phyloP scores from a whole-genome alignment of 2,113 vertebrate genomes.

The Psophia crepitans region DNA sequence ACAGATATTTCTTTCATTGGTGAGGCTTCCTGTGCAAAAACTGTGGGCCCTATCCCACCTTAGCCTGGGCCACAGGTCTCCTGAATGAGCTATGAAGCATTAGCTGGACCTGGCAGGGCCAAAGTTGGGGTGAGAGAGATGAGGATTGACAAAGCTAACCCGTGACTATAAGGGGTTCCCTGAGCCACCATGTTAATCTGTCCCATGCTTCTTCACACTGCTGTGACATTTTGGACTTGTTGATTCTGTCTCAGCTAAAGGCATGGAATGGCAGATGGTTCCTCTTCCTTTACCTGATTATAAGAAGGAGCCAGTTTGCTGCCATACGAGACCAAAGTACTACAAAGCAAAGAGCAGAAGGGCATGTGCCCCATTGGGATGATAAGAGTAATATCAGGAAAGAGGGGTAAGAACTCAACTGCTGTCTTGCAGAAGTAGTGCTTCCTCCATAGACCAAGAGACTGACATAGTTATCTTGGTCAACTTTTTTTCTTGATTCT shows the following conservation, averaged over 20 bases:
- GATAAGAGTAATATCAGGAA: neutral
- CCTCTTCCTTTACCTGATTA: neutral
- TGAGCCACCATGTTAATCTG: neutral
- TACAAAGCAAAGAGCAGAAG: neutral
- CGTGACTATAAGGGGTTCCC: neutral
- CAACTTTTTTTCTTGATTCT: neutral
- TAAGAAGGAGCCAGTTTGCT: neutral
- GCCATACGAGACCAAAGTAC: neutral
- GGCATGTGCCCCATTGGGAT: neutral
- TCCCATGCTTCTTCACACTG: neutral
- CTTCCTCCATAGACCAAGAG: neutral
- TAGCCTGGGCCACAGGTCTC: neutral
- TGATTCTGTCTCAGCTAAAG: neutral
- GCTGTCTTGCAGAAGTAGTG: neutral
- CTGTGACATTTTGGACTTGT: neutral
- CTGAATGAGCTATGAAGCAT: neutral
- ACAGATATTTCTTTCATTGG: neutral
- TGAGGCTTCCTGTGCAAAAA: neutral
- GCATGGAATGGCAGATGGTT: neutral
- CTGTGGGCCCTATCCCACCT: neutral
- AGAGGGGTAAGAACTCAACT: neutral
- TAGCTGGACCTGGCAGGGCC: neutral
- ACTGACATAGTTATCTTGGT: neutral
- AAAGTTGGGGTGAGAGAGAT: neutral
- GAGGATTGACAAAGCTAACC: neutral